These are phyloP conservation scores for Pycnomerus fuliginosus DNA, from an alignment of 2,888 invertebrate genomes.

Conservation along the genomic window DNA sequence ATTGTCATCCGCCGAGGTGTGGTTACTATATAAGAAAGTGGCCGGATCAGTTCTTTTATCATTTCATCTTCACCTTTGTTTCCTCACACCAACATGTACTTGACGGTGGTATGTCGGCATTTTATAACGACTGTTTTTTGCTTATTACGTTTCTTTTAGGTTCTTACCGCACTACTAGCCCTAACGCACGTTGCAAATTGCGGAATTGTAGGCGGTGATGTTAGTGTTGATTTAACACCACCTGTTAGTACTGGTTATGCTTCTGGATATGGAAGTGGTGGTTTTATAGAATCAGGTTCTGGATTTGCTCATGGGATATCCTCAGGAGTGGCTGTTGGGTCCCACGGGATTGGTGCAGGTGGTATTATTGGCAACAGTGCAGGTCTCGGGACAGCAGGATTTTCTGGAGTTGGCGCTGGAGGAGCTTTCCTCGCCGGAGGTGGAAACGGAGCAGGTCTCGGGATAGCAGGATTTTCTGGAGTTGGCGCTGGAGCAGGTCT, in stretches of 20 bases:
- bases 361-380: not conserved
- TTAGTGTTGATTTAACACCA: constrained; percentile 32
- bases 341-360: not conserved
- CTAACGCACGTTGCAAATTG: constrained; percentile 32
- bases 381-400: constrained; percentile 1
- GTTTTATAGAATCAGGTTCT: too few species aligned
- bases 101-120: constrained; percentile 38
- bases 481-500: not conserved
- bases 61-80: constrained; percentile 34
- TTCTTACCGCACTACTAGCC: constrained; percentile 32
- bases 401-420: constrained; percentile 11
- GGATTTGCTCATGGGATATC: constrained; percentile 1
- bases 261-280: constrained; percentile 29
- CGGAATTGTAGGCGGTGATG: constrained; percentile 33
- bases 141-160: constrained; percentile 28
- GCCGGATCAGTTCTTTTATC: constrained; percentile 30
- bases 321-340: not conserved
- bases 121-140: constrained; percentile 1
- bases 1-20: constrained; percentile 37
- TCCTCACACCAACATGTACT: constrained; percentile 31
- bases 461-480: constrained; percentile 1
- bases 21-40: constrained; percentile 40
- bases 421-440: not conserved
- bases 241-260: constrained; percentile 29
- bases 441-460: constrained; percentile 5